A percentile compares a stretch with the other conserved stretches of the same genome.
phyloP scores from a whole-genome alignment of 2,888 invertebrate species.

The Masnerella sp. region DNA sequence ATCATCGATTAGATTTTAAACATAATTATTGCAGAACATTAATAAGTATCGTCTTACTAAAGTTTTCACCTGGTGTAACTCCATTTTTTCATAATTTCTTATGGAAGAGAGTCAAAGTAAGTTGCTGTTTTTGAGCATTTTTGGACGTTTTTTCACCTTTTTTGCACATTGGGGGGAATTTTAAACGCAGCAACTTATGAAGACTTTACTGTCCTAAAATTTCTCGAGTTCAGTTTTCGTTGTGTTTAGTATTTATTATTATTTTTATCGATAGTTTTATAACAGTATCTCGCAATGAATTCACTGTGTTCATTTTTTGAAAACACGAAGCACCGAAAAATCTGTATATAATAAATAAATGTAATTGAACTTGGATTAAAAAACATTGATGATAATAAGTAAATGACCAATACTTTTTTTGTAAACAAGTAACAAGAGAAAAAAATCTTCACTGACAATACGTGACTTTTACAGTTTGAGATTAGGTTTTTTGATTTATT shows the following conservation, averaged over 20 bases:
- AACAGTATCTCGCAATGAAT: slow-evolving; percentile 18
- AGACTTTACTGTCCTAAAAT: too few species aligned
- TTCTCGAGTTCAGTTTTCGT: too few species aligned
- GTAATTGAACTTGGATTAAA: slow-evolving; percentile 28
- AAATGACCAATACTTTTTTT: slow-evolving; percentile 24
- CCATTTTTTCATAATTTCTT: too few species aligned
- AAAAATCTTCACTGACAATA: slow-evolving; percentile 39
- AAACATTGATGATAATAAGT: slow-evolving; percentile 14
- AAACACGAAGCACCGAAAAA: slow-evolving; percentile 11
- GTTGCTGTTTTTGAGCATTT: too few species aligned
- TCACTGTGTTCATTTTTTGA: slow-evolving; percentile 19
- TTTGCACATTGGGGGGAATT: too few species aligned
- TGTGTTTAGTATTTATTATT: background rate
- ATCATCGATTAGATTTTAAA: background rate
- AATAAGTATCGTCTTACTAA: too few species aligned
- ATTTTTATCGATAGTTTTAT: slow-evolving; percentile 10
- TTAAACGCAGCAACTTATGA: too few species aligned
- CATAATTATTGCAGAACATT: background rate
- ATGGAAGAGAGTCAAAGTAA: too few species aligned
- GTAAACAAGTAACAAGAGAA: slow-evolving; percentile 13
- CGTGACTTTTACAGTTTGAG: slow-evolving; percentile 23
- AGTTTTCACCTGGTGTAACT: too few species aligned
- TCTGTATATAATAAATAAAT: slow-evolving; percentile 34
- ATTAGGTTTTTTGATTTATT: too few species aligned
- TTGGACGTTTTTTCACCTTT: too few species aligned